These are phyloP conservation scores for Pogonomyrmex californicus DNA, from an alignment of 1,140 invertebrate species.

Conservation along the genomic window DNA sequence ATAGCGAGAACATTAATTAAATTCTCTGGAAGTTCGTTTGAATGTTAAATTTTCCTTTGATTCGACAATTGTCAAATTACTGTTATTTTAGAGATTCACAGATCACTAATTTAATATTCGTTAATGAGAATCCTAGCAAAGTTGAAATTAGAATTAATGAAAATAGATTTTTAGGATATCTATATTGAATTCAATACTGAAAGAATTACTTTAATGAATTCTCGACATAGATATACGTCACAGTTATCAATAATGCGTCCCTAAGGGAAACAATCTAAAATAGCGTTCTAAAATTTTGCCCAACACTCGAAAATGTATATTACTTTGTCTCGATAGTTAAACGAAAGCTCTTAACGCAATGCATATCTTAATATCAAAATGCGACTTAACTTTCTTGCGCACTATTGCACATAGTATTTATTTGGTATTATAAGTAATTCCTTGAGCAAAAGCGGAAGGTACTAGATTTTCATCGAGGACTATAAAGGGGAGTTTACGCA, in stretches of 20 bases:
- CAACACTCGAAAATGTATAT: conserved; percentile 11
- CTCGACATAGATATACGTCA: background rate
- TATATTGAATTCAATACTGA: conserved; percentile 10
- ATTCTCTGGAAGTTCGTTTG: background rate
- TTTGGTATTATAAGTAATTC: conserved; percentile 42
- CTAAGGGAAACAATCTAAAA: conserved; percentile 25
- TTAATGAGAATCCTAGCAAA: conserved; percentile 7
- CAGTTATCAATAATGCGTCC: background rate
- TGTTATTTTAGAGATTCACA: background rate
- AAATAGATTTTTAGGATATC: background rate
- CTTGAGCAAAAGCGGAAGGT: conserved; percentile 75
- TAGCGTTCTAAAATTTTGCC: conserved; percentile 1
- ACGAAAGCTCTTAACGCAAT: conserved; percentile 22
- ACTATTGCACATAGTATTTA: conserved; percentile 46
- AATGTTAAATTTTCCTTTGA: background rate
- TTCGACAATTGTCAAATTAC: background rate
- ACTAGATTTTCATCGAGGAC: conserved; percentile 66
- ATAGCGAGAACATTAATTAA: background rate
- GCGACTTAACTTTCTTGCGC: conserved; percentile 41
- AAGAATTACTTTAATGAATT: conserved; percentile 24
- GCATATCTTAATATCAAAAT: conserved; percentile 41
- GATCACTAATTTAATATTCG: background rate
- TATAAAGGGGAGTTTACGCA: conserved; percentile 45
- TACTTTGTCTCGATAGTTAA: conserved; percentile 18
- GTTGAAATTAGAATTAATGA: background rate